Base-by-base conservation (phyloP, 2,113 vertebrate genomes). In the Petroica traversi region DNA sequence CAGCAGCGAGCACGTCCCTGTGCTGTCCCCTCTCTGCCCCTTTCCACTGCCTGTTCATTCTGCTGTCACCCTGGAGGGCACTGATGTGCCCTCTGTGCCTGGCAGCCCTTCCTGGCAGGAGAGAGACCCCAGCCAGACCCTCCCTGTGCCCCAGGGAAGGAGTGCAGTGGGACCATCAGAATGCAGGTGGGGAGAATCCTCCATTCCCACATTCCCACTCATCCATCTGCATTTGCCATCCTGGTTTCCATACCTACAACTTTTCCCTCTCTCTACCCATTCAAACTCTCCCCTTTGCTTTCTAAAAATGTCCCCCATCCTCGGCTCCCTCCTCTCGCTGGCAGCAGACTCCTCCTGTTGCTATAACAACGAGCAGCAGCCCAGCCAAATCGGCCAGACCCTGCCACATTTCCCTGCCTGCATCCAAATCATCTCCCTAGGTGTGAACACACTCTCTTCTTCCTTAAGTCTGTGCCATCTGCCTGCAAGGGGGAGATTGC, bases 311-410 rank as follows among this genome's bases (percentile, higher is more conserved):
- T 55, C 11, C 59, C 51, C 58, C 34, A 25, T 29, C 24, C 64
- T 69, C 3, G 0, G 12, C 75, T 94, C 72, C 87, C 59, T 74
- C 62, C 78, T 69, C 80, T 58, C 2, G 28, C 88, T 92, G 88
- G 13, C 78, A 92, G 78, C 88, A 80, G 78, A 4, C 55, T 94
- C 85, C 82, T 90, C 78, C 75, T 28, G 96, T 95, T 96, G 92
- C 96, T 66, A 94, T 95, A 90, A 92, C 95, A 83, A 96, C 94
- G 4, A 93, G 94, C 94, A 85, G 66, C 95, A 96, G 90, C 90
- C 75, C 1, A 38, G 88, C 67, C 90, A 88, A 69, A 83, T 66
- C 3, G 1, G 51, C 78, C 91, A 95, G 94, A 75, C 88, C 55
- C 88, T 31, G 75, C 82, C 93, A 43, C 85, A 6, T 46, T 54